phyloP scores from a whole-genome alignment of 2,797 vertebrate genomes.

The Ceyx erithaca region DNA sequence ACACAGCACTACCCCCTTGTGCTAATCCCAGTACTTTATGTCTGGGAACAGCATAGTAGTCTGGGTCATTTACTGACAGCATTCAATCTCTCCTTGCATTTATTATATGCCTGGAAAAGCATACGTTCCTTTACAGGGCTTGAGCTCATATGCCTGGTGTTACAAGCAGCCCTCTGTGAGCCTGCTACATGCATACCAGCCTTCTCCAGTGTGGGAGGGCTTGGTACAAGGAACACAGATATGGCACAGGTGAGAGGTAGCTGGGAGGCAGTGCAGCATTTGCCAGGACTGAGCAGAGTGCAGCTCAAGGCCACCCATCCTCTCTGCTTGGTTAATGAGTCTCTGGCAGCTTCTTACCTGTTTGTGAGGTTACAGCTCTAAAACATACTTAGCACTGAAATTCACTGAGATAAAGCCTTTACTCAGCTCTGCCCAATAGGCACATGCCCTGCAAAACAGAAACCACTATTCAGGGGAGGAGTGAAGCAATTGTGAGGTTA shows the following conservation, averaged over 20 bases:
- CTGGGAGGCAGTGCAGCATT: not conserved
- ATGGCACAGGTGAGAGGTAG: not conserved
- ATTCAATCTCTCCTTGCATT: not conserved
- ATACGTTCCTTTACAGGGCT: not conserved
- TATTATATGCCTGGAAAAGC: not conserved
- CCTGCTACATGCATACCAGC: not conserved
- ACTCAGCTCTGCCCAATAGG: not conserved
- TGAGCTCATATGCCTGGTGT: fast-evolving
- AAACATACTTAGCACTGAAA: not conserved
- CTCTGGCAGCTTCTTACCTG: not conserved
- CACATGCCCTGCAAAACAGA: not conserved
- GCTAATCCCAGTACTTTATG: not conserved
- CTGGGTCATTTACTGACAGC: not conserved
- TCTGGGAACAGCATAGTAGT: not conserved
- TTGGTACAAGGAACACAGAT: not conserved
- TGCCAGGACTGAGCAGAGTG: not conserved
- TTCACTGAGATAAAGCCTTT: not conserved
- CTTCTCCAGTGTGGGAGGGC: not conserved
- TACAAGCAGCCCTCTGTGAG: not conserved
- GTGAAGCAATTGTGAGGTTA: not conserved
- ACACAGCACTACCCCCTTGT: not conserved
- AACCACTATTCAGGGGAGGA: not conserved
- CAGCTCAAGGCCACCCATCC: not conserved
- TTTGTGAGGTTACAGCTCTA: not conserved
- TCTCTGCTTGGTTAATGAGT: not conserved